Evolutionary conservation across 1,140 invertebrate genomes (phyloP).

Genomic region (Drosophila jambulina): DNA sequence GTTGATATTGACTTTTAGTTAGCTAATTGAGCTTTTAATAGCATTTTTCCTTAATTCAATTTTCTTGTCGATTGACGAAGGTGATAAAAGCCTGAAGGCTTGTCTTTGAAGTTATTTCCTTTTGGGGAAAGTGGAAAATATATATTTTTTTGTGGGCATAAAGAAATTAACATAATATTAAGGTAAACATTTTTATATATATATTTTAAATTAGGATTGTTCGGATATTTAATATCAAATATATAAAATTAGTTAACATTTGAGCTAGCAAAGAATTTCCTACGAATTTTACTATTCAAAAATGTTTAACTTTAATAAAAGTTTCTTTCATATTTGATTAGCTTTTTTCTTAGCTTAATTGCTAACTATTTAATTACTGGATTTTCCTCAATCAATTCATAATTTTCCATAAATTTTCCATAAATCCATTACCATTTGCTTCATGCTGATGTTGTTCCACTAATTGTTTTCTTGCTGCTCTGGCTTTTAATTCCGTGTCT

Average conservation of each 20-base stretch:
- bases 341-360: too few species aligned
- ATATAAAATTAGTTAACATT: too few species aligned
- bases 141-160: too few species aligned
- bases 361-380: not conserved
- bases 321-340: too few species aligned
- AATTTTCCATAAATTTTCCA: slow-evolving; percentile 6
- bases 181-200: not conserved
- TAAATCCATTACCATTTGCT: not conserved
- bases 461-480: slow-evolving; percentile 24
- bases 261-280: too few species aligned
- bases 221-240: too few species aligned
- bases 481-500: slow-evolving; percentile 11
- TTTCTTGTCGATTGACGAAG: slow-evolving; percentile 18
- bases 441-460: slow-evolving; percentile 15
- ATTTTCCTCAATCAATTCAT: not conserved
- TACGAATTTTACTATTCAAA: too few species aligned
- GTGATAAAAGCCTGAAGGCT: slow-evolving; percentile 9
- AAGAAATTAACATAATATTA: not conserved
- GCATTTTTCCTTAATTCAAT: slow-evolving; percentile 48
- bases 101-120: slow-evolving; percentile 16
- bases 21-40: slow-evolving; percentile 67
- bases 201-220: not conserved
- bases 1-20: slow-evolving; percentile 80
- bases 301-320: too few species aligned
- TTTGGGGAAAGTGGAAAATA: slow-evolving; percentile 3